Base-by-base conservation (phyloP, 2,888 invertebrate genomes). In the Scaptomyza tumidula region DNA sequence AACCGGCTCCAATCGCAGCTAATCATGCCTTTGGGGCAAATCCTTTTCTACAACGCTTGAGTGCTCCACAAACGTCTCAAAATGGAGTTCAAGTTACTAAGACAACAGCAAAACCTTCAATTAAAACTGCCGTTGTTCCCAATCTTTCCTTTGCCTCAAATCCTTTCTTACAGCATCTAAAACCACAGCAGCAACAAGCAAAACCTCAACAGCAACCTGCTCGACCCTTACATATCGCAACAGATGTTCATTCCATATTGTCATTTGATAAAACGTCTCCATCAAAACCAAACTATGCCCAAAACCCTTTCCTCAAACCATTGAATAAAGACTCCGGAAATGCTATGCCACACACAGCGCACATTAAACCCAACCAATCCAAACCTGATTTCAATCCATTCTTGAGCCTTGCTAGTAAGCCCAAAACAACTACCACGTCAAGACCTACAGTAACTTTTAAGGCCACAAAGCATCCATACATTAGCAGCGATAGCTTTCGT, bases 401-500 rank as follows among this genome's bases (percentile, higher is more conserved):
- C 10, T 57, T 80, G 19, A 75, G 39, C 41, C 29, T 19, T 19
- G 45, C 43, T 7, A 61, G 52, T 27, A 63, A 29, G 11, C 49
- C 56, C 6, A 44, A 13, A 4, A 29, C 14, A 46, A 63, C 53
- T 27, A 48, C 71, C 6, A 59, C 53, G 19, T 6, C 35, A 31
- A 66, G 7, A 29, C 70, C 82, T 11, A n/a, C 48, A 31, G 62
- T 27, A 14, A 14, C 66, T 31, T 27, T 41, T 11, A 61, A 57
- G 39, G 37, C 44, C n/a, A 53, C 58, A 39, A 48, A 62, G 19
- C 56, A 62, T 55, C 55, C 67, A 19, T 89, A 88, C 53, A 62
- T 82, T 24, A 80, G 75, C 31, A 90, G 87, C 67, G 74, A 82
- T 37, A 71, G 65, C 48, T 71, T 90, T 72, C 75, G 82, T 14